Conservation (phyloP, 2,888 invertebrate species). For the Miltochrista miniata region DNA sequence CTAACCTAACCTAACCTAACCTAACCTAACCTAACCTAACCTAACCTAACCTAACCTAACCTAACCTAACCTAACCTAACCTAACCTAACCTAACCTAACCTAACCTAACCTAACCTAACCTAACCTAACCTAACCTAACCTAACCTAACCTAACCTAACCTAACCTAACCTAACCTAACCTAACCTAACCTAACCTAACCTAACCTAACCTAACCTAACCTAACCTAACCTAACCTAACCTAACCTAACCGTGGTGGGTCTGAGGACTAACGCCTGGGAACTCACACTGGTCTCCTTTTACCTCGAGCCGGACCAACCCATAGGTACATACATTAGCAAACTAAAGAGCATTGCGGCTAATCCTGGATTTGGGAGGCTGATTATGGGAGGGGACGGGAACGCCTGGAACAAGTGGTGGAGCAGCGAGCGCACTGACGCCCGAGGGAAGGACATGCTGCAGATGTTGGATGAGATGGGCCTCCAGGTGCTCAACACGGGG, state of each 20-base stretch:
- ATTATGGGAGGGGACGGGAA: too few relatives aligned
- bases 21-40: slow-evolving; percentile 19
- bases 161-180: slow-evolving; percentile 7
- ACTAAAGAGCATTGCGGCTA: too few relatives aligned
- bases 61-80: slow-evolving; percentile 20
- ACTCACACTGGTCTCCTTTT: too few relatives aligned
- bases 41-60: slow-evolving; percentile 20
- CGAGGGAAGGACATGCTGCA: too few relatives aligned
- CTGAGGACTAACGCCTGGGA: too few relatives aligned
- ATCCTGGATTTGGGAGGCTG: too few relatives aligned
- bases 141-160: slow-evolving; percentile 11
- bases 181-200: slow-evolving; percentile 17
- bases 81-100: slow-evolving; percentile 12
- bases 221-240: slow-evolving; percentile 33
- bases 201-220: slow-evolving; percentile 17
- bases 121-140: slow-evolving; percentile 15
- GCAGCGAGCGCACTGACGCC: too few relatives aligned
- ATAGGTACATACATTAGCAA: too few relatives aligned
- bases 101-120: slow-evolving; percentile 21
- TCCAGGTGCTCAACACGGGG: too few relatives aligned
- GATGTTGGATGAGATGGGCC: too few relatives aligned
- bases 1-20: slow-evolving; percentile 20
- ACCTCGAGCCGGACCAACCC: too few relatives aligned
- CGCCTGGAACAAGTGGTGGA: too few relatives aligned
- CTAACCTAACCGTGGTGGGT: slow-evolving; percentile 12